Evolutionary conservation across 2,113 vertebrate species (phyloP), one percentile per base, ranked within the genome.

Genomic region (Notothenia rossii): DNA sequence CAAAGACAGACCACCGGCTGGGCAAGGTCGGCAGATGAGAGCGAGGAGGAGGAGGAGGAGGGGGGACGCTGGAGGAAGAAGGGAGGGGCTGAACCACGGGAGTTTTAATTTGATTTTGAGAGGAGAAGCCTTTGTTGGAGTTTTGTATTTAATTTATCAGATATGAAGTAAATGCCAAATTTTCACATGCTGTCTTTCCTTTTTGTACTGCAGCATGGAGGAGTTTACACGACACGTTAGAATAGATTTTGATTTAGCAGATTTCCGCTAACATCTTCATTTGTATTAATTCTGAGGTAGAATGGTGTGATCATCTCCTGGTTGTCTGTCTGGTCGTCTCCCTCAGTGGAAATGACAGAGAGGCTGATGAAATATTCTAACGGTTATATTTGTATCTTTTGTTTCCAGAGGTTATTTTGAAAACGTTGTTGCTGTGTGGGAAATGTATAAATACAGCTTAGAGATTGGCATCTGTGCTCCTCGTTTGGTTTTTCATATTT

Each of bases 21-120:
- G 98, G 98, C 0, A 99, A 99, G 86, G 98, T 99, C 0, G 98
- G 98, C 80, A 98, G 98, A 97, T 99, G 96, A 99, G 77, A 75
- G 59, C 0, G 53, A 75, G 48, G 75, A 63, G 0, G 48, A 55
- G 18, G 22, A 67, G 25, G 25, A 25, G 25, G 25, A 25, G 25
- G 25, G 25, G 25, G 29, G 60, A 20, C 10, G 10, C 3, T 8
- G 46, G n/a, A 67, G 33, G 70, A 55, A 46, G 13, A 40, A 40
- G 36, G 20, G 12, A 50, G n/a, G 63, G 62, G 85, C 83, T 77
- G 36, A 77, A 67, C 53, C 11, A 17, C 36, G 0, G 54, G 60
- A 55, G 72, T 45, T 82, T 85, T 56, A 25, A 69, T 77, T 82
- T 75, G 67, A 79, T 68, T 86, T 82, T 82, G 51, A 69, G 25